Evolutionary conservation across 2,113 vertebrate genomes (phyloP), one percentile per base, ranked within the genome.

Genomic region (Taurulus bubalis): DNA sequence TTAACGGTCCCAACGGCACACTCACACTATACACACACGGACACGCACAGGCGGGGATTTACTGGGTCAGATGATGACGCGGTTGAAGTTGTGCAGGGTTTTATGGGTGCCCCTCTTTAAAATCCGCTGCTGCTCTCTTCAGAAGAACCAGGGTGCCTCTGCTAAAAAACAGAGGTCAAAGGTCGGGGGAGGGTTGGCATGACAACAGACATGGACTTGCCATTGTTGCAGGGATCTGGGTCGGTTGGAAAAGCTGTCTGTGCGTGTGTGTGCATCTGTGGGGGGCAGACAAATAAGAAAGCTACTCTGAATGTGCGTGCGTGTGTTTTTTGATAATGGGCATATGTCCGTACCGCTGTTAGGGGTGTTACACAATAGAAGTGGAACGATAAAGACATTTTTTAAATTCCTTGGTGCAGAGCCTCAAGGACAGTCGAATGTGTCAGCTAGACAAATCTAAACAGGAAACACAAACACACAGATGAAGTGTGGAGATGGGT

Each of bases 121-220:
- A 62, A 1, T 49, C 70, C 7, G 2, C 40, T 59, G 28, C 56
- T 30, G n/a, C 53, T 67, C 36, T 83, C 75, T 51, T 87, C 49
- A 40, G 32, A 79, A 71, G 66, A 74, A n/a, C 63, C 47, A 30
- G 75, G 83, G 74, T 79, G 67, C 76, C 80, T 75, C 76, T 68
- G n/a, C 30, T 88, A 26, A 69, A 90, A 82, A 79, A 75, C 69
- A 89, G 32, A 88, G 89, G 88, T 90, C 86, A 89, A 60, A 89
- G 90, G 87, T 86, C 72, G 10, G 51, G 73, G 81, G 28, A 74
- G 73, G 79, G 89, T 90, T 82, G 83, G 71, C 86, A 88, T 82
- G 89, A 70, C 88, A 91, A 90, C 90, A 88, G 82, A 82, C 78
- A 58, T 45, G 69, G 80, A 79, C 81, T 82, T 90, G 76, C 79